These are phyloP conservation scores for Bothrops jararaca DNA, from an alignment of 2,113 vertebrate genomes.

Conservation along the genomic window DNA sequence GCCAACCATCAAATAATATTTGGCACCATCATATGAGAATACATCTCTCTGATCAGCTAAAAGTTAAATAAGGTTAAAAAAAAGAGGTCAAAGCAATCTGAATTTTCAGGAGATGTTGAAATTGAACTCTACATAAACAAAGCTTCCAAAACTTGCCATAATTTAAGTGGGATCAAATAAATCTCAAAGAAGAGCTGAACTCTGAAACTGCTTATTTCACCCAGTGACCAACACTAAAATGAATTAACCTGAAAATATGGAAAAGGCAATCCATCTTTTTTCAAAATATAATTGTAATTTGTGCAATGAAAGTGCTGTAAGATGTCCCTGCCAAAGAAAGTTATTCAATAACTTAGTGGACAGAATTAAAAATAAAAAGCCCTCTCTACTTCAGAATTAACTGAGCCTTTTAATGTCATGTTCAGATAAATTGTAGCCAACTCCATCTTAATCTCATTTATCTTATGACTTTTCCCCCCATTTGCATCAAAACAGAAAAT, in stretches of 20 bases:
- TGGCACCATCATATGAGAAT: not conserved
- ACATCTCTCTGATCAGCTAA: not conserved
- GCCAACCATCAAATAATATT: not conserved
- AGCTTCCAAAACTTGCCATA: not conserved
- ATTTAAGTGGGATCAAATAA: not conserved
- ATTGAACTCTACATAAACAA: not conserved
- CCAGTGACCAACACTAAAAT: not conserved
- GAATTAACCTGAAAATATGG: not conserved
- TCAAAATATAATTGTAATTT: not conserved
- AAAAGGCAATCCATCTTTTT: not conserved
- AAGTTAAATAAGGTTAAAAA: not conserved
- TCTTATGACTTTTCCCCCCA: not conserved
- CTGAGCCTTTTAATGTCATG: not conserved
- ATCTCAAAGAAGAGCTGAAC: not conserved
- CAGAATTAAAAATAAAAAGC: not conserved
- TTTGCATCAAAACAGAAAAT: not conserved
- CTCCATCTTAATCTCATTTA: not conserved
- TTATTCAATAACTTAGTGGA: not conserved
- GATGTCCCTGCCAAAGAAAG: not conserved
- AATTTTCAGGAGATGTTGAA: not conserved
- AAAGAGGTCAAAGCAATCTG: not conserved
- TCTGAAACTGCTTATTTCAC: not conserved
- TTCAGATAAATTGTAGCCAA: not conserved
- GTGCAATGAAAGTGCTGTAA: not conserved
- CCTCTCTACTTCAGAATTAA: not conserved